Evolutionary conservation across 2,888 invertebrate species (phyloP), one percentile per base, ranked within the genome.

Genomic region (Lissocephala sabroskyi): DNA sequence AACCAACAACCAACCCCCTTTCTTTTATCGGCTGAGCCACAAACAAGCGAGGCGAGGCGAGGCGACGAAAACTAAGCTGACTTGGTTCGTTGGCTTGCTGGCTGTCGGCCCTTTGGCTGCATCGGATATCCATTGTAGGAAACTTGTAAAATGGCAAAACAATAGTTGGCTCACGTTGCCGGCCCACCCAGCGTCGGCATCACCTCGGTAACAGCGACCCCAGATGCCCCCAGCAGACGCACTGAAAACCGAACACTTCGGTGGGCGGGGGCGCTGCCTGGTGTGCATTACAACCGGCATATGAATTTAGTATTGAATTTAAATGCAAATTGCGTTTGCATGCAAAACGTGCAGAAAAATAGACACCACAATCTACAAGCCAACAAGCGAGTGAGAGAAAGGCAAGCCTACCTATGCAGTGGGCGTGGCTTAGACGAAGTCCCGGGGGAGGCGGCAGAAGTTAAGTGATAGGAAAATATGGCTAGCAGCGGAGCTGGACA

Each of bases 261-360:
- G n/a, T n/a, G n/a, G n/a, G n/a, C n/a, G n/a, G n/a, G n/a, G n/a
- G n/a, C n/a, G n/a, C n/a, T n/a, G n/a, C n/a, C 33, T 50, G 63
- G 64, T 71, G 70, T 77, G 49, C 52, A 59, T 74, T 71, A 67
- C 75, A 45, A 63, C 59, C 35, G 59, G 62, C 76, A 77, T 67
- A 73, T 77, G 75, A 77, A 77, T 74, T 74, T 77, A 65, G 71
- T 70, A 74, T 77, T 74, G 71, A 71, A 71, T 77, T 77, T 71
- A 71, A 77, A 71, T 77, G 77, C 77, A 77, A 71, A 77, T 71
- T 77, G 75, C 66, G 77, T 76, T 65, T 65, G 65, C 74, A 65
- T 65, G 61, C 66, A 58, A 65, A 71, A 36, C 59, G 71, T 59
- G 70, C 57, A 64, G 59, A 57, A 71, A 63, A 62, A 57, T 71